These are phyloP conservation scores for Leptonema lineaticorne DNA, from an alignment of 1,140 invertebrate genomes.

Conservation along the genomic window DNA sequence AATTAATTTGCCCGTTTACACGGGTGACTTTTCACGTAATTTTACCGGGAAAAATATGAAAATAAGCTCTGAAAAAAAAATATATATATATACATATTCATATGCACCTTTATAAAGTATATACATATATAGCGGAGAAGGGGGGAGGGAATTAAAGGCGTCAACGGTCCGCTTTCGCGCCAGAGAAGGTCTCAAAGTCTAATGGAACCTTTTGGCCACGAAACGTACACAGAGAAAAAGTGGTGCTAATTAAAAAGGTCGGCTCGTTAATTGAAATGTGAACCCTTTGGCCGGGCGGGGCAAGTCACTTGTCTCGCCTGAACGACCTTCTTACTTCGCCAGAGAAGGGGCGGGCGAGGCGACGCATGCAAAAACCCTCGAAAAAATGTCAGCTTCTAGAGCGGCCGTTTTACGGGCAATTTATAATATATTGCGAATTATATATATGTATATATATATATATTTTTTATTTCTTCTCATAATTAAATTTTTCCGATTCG, in stretches of 20 bases:
- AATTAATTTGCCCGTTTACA: not conserved
- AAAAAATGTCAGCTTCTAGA: no score
- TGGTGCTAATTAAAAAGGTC: conserved; percentile 32
- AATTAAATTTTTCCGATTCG: no score
- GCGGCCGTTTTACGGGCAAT: no score
- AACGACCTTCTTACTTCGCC: conserved; percentile 19
- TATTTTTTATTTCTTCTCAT: no score
- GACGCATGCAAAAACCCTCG: no score
- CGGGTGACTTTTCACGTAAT: not conserved
- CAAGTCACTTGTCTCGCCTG: conserved; percentile 22
- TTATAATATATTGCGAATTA: no score
- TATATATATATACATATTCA: no score
- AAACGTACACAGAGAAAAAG: conserved; percentile 19
- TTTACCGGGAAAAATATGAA: no score
- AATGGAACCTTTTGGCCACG: conserved; percentile 16
- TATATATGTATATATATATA: no score
- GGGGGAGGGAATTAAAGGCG: not conserved
- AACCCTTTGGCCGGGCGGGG: conserved; percentile 4
- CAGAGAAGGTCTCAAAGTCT: not conserved
- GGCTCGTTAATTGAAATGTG: conserved; percentile 27
- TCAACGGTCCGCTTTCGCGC: no score
- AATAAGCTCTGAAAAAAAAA: not conserved
- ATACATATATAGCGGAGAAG: no score
- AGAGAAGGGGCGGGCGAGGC: not conserved
- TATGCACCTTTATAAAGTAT: no score